Base-by-base conservation (phyloP, 2,113 vertebrate species). In the Hydrochoerus hydrochaeris region DNA sequence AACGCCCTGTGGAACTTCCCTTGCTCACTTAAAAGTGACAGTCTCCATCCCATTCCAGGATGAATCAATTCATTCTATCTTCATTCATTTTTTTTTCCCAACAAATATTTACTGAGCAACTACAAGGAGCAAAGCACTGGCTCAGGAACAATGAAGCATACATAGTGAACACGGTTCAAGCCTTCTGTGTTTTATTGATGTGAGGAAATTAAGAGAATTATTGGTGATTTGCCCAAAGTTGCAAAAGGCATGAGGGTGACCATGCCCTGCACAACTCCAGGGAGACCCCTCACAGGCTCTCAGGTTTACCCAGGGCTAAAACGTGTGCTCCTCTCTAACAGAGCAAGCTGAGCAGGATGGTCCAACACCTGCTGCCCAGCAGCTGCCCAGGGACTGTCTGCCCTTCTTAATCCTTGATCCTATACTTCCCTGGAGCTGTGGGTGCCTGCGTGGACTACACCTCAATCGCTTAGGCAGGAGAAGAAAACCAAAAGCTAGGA, bases 391-490 rank as follows among this genome's bases (percentile, higher is more conserved):
- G 8, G 57, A 7, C 30, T 11, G 20, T 28, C 46, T 60, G 60
- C 41, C 38, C 10, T 69, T 38, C 60, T 44, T 24, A n/a, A 57
- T 16, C 4, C 52, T 1, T 54, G 41, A 5, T 20, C 60, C 52
- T 44, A 32, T 38, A 4, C 75, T 86, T 86, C 58, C 73, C 14
- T 38, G 20, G 44, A 46, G 67, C 6, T 57, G 17, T 1, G 32
- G 58, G 16, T 13, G 8, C 41, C 4, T 0, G 11, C 10, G 2
- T 13, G 20, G 10, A n/a, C 26, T 2, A 1, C 5, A n/a, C 38
- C 44, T 73, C 5, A 71, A 30, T 91, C 63, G 35, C 30, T 78
- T 38, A 89, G 1, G 3, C 28, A 82, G 28, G 38, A 89, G 26
- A 86, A 95, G 24, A 24, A 91, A 85, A 69, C 7, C 5, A 89